Percentiles rank a stretch among this genome's conserved stretches.
These are phyloP conservation scores for Scleropages formosus DNA, from an alignment of 2,797 vertebrate species.

Conservation along the genomic window DNA sequence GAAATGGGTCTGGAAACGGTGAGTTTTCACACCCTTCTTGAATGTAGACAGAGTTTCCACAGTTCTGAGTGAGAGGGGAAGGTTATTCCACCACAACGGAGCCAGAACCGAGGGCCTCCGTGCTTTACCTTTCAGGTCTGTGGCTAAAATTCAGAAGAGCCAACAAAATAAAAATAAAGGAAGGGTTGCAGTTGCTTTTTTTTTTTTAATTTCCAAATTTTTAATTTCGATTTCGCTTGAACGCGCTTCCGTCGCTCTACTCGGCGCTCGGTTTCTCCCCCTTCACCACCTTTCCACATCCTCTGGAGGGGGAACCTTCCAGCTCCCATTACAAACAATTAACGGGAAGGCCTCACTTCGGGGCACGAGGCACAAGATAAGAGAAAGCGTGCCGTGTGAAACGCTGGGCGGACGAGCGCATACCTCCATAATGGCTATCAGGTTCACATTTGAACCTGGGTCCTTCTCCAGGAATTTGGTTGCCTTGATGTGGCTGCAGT, in stretches of 20 bases:
- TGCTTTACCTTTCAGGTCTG: background rate
- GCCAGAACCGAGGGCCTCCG: too few species aligned
- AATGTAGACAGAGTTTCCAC: too few species aligned
- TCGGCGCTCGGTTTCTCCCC: background rate
- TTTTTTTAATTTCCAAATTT: background rate
- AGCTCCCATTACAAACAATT: conserved; percentile 8
- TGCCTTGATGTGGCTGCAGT: background rate
- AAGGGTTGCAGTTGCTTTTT: background rate
- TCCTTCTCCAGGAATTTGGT: background rate
- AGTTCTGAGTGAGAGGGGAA: too few species aligned
- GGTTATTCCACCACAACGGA: too few species aligned
- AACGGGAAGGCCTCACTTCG: background rate
- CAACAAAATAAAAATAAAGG: conserved; percentile 1
- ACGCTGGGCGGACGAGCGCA: background rate
- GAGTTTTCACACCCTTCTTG: too few species aligned
- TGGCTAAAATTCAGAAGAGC: background rate
- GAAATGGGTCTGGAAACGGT: too few species aligned
- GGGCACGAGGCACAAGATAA: background rate
- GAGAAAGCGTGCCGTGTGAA: background rate
- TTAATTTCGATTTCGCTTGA: background rate
- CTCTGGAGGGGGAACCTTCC: background rate
- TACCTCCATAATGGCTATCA: conserved; percentile 19
- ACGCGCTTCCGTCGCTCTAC: background rate
- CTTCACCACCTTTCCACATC: background rate
- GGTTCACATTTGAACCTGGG: background rate